Percentiles rank a stretch among this genome's conserved stretches.
phyloP scores from a whole-genome alignment of 2,113 vertebrate species.

The Sinocyclocheilus anshuiensis region DNA sequence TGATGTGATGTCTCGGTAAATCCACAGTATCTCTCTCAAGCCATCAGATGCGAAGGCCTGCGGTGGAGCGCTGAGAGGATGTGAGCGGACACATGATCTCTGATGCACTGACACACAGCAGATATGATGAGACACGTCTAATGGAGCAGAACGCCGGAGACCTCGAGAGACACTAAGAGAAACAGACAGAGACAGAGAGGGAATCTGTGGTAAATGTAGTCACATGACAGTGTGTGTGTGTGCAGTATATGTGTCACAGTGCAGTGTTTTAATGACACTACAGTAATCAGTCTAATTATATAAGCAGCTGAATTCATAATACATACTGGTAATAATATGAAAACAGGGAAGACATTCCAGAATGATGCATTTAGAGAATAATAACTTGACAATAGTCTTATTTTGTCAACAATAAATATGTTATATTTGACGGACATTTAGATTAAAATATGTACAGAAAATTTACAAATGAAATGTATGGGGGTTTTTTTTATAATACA shows the following conservation, averaged over 20 bases:
- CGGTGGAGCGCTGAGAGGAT: conserved; percentile 18
- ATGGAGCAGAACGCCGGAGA: conserved; percentile 85
- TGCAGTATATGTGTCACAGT: background rate
- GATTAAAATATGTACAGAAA: background rate
- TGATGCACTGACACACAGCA: conserved; percentile 73
- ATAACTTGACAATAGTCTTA: background rate
- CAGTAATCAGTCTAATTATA: background rate
- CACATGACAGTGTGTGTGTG: background rate
- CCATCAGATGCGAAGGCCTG: conserved; percentile 52
- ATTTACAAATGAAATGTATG: background rate
- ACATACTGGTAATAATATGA: background rate
- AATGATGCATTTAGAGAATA: background rate
- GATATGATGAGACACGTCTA: conserved; percentile 78
- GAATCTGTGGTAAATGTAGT: background rate
- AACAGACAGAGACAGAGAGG: background rate
- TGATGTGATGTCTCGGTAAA: conserved; percentile 43
- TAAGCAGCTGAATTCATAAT: background rate
- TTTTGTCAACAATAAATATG: background rate
- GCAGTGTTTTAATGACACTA: background rate
- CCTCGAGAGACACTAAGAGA: conserved; percentile 63
- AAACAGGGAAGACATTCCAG: background rate
- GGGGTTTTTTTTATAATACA: too few species aligned
- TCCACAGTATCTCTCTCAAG: conserved; percentile 42
- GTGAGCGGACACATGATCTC: conserved; percentile 46
- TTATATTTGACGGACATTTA: background rate